Base-by-base conservation (phyloP, 2,888 invertebrate genomes). In the Dryococelus australis region DNA sequence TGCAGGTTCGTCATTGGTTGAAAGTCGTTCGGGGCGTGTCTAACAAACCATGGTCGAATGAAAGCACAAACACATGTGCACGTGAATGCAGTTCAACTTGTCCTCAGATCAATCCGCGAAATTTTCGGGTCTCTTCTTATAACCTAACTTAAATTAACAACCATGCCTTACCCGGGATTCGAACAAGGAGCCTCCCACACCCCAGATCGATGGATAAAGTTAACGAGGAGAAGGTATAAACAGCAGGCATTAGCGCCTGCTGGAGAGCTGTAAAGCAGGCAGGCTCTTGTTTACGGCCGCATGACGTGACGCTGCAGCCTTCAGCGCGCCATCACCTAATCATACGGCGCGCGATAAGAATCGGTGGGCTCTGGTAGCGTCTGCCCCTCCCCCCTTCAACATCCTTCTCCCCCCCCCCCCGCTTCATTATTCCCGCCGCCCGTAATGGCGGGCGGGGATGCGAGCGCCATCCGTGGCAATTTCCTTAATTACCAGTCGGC, bases 271-370 rank as follows among this genome's bases (percentile, higher is more conserved):
- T 65, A n/a, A 65, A 65, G 65, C 47, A 47, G 65, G n/a, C 65
- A 20, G 24, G 65, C 65, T 65, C 51, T 51, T 51, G 65, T 65
- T 65, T 65, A n/a, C 65, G 65, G 24, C 24, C 65, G 24, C 24
- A 65, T 65, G 65, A n/a, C 65, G 65, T 65, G 65, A 65, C 65
- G 65, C 35, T 35, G 35, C n/a, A n/a, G 65, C n/a, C 65, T 65
- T 65, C 65, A 65, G 65, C 65, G 65, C n/a, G 65, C 65, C 65
- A 65, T 65, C 65, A 65, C 65, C 65, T 65, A 65, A 65, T 65
- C 65, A 65, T 65, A n/a, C 65, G 65, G 24, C 8, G 65, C 65
- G 20, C 65, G 65, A 65, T 65, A 65, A 65, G 65, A n/a, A 65
- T 65, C 65, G 24, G 65, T 10, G 47, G 47, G 47, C 16, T 47